These are phyloP conservation scores for Sylvilagus floridanus DNA, from an alignment of 2,797 vertebrate species.

Conservation along the genomic window DNA sequence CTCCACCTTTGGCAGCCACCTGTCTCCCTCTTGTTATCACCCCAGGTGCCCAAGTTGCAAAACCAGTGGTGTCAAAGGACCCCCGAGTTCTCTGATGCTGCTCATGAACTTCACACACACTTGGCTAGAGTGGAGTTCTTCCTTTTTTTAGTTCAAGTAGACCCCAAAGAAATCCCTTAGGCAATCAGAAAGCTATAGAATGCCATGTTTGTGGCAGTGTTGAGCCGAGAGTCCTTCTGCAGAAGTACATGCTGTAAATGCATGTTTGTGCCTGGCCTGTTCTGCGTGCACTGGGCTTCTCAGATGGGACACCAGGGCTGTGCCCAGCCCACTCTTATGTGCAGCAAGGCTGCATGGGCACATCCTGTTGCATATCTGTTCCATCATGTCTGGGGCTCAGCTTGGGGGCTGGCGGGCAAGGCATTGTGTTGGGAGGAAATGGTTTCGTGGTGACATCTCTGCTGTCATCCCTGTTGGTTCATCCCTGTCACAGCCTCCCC, in stretches of 20 bases:
- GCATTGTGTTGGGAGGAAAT: background rate
- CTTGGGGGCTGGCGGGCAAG: background rate
- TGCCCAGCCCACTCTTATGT: accelerated
- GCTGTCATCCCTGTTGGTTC: background rate
- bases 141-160: background rate
- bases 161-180: background rate
- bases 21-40: background rate
- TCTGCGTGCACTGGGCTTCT: background rate
- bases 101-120: background rate
- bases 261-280: background rate
- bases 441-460: background rate
- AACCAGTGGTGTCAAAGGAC: background rate
- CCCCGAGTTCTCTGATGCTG: background rate
- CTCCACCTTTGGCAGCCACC: background rate
- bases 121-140: too few species aligned
- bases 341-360: background rate
- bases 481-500: background rate
- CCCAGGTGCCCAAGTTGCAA: background rate
- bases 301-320: background rate
- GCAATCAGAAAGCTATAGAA: background rate
- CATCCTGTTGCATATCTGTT: background rate
- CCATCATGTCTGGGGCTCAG: background rate
- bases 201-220: background rate
- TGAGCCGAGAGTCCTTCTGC: background rate
- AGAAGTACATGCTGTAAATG: background rate